A percentile compares a stretch with the other conserved stretches of the same genome.
These are phyloP conservation scores for Phrixothrix hirtus DNA, from an alignment of 2,888 invertebrate species.

Conservation along the genomic window DNA sequence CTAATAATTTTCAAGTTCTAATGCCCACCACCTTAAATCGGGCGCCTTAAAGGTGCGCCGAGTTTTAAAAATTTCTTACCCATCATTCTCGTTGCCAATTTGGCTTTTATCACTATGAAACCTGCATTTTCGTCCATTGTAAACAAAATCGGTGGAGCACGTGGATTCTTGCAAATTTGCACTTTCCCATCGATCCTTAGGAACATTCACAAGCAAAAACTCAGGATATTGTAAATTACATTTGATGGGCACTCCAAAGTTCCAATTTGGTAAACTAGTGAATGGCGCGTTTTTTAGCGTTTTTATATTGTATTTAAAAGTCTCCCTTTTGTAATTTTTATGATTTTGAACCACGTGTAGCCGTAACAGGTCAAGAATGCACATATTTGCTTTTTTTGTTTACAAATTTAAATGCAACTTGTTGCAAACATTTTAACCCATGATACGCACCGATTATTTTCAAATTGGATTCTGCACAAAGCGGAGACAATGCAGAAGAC, in stretches of 20 bases:
- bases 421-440: too few relatives aligned
- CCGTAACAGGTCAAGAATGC: conserved; percentile 62
- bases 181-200: conserved; percentile 31
- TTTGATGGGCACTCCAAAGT: conserved; percentile 13
- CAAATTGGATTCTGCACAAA: too few relatives aligned
- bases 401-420: too few relatives aligned
- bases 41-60: too few relatives aligned
- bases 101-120: conserved; percentile 8
- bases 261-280: conserved; percentile 32
- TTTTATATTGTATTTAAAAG: conserved; percentile 36
- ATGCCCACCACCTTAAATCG: too few relatives aligned
- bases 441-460: too few relatives aligned
- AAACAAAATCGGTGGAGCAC: conserved; percentile 12
- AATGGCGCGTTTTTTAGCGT: conserved; percentile 2
- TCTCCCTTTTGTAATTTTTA: conserved; percentile 29
- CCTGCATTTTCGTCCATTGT: conserved; percentile 8
- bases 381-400: too few relatives aligned
- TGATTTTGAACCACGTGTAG: conserved; percentile 61
- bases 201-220: conserved; percentile 35
- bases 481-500: too few relatives aligned
- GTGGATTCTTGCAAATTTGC: conserved; percentile 8
- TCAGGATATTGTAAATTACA: conserved; percentile 39
- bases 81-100: conserved; percentile 3
- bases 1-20: too few relatives aligned
- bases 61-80: too few relatives aligned